Percentiles rank a stretch among this genome's conserved stretches.
Evolutionary conservation across 2,113 vertebrate genomes (phyloP).

Genomic region (Hippopotamus amphibius): DNA sequence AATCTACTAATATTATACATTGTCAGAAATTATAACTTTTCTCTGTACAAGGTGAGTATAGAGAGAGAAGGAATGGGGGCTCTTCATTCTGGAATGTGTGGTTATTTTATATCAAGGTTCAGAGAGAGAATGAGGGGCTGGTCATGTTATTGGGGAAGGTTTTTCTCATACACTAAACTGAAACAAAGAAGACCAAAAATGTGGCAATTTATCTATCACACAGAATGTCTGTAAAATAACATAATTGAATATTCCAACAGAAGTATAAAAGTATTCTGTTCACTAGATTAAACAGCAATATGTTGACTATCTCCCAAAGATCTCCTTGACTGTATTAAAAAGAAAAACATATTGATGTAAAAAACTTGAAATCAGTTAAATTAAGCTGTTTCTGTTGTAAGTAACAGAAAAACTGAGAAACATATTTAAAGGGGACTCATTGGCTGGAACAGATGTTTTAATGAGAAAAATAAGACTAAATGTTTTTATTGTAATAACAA

Average conservation of each 20-base stretch:
- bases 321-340: background rate
- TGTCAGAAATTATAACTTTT: background rate
- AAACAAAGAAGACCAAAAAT: background rate
- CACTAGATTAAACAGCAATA: background rate
- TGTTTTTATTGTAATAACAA: background rate
- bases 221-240: background rate
- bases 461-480: background rate
- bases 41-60: background rate
- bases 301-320: background rate
- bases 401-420: background rate
- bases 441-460: background rate
- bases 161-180: background rate
- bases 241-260: background rate
- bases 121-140: background rate
- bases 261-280: background rate
- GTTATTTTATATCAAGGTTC: background rate
- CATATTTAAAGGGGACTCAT: background rate
- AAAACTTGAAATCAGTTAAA: background rate
- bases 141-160: background rate
- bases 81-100: background rate
- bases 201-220: background rate
- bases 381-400: background rate
- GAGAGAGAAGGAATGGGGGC: fast-evolving
- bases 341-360: background rate
- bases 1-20: background rate